Conservation (phyloP, 2,797 vertebrate species). For the Phalloptychus januarius region DNA sequence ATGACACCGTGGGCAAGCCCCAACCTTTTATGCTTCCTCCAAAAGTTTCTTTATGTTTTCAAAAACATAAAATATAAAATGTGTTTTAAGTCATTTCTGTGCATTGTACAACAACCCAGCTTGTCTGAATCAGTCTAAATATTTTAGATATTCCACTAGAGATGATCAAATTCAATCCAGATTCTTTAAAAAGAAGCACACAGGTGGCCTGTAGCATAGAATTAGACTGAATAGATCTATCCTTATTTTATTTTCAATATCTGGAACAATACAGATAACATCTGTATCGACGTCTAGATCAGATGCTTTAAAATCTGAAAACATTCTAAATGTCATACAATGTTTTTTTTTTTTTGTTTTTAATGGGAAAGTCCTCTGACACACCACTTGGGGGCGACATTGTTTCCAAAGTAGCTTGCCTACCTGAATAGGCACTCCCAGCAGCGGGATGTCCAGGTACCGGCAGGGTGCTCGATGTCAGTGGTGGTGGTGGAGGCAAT, state of each 20-base stretch:
- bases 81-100: background rate
- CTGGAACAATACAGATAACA: too few relatives aligned
- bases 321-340: background rate
- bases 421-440: conserved; percentile 93
- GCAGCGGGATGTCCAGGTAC: conserved; percentile 94
- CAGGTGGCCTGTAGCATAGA: too few relatives aligned
- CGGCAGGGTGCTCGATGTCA: conserved; percentile 93
- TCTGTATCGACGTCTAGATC: conserved; percentile 9
- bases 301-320: conserved; percentile 26
- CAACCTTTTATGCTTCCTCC: background rate
- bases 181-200: too few relatives aligned
- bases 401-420: conserved; percentile 4
- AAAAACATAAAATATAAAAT: background rate
- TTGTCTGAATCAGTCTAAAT: background rate
- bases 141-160: background rate
- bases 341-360: too few relatives aligned
- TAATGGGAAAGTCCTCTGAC: conserved; percentile 5
- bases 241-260: too few relatives aligned
- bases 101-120: background rate
- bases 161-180: background rate
- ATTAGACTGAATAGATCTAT: too few relatives aligned
- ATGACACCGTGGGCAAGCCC: background rate
- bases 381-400: conserved; percentile 35
- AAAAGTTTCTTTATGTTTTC: background rate
- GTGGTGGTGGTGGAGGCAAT: conserved; percentile 94